Base-by-base conservation (phyloP, 1,140 invertebrate species). In the Eurosta solidaginis region DNA sequence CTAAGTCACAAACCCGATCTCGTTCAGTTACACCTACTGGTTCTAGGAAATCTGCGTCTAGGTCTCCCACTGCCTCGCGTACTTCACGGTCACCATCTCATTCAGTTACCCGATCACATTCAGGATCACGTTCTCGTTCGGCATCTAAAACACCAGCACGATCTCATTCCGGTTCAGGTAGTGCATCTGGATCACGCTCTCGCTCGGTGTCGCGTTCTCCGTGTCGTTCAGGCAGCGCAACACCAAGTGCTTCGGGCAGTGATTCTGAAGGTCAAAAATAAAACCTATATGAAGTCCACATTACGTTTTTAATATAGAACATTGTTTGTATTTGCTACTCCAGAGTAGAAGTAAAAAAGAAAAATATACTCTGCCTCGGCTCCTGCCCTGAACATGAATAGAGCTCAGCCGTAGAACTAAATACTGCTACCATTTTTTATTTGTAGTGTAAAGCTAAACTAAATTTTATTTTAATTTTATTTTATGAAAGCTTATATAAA, bases 1-100 rank as follows among this genome's bases (percentile, higher is more conserved):
- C 83, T 40, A 78, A 88, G 68, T 87, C 87, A 50, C 89, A 88
- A n/a, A 87, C 87, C 36, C 78, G 82, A 49, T 87, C 85, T 20
- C 78, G 82, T 29, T 79, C 79, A 63, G 78, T 36, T 22, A 52
- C 77, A 44, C 78, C 45, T 17, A 47, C 74, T 9, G 81, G 88
- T 68, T 87, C 87, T 42, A 88, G 87, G 4, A 88, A 88, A 50
- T 68, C 73, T 25, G 52, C 33, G 9, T 76, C 74, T 10, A 42
- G 75, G 20, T 77, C 78, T 22, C 83, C 85, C 25, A 88, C 87
- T 1, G 78, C 83, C 5, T 85, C 85, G 45, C 84, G 81, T 29
- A 74, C 79, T 3, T 82, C 81, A 52, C 83, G 59, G 33, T 79
- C 78, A n/a, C 33, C 44, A n/a, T 49, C 79, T 12, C 12, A 42